A percentile compares a stretch with the other conserved stretches of the same genome.
Evolutionary conservation across 2,113 vertebrate genomes (phyloP).

Genomic region (Nerophis lumbriciformis): DNA sequence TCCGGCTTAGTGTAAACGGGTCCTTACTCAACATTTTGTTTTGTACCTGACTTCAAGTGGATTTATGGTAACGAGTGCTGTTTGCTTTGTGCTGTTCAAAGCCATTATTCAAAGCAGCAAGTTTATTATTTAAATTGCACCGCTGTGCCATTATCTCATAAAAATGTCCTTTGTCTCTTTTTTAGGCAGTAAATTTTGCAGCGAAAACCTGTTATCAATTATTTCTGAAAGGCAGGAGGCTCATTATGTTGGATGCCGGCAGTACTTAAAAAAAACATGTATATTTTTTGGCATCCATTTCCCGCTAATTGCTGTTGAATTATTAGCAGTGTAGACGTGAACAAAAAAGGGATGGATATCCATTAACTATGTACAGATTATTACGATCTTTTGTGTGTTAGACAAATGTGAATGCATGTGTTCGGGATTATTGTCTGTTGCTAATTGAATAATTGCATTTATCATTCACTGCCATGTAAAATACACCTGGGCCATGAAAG

Average conservation of each 20-base stretch:
- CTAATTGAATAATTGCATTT: constrained; percentile 25
- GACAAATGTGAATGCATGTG: constrained; percentile 21
- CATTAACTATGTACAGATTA: constrained; percentile 19
- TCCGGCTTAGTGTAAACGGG: too few relatives aligned
- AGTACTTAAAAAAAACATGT: not conserved
- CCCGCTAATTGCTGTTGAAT: constrained; percentile 30
- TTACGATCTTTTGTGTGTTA: constrained; percentile 19
- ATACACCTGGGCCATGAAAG: constrained; percentile 10
- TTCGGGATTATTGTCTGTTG: constrained; percentile 10
- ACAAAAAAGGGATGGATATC: constrained; percentile 26
- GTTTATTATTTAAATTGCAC: constrained; percentile 41
- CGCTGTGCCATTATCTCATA: constrained; percentile 18
- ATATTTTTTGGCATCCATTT: constrained; percentile 17
- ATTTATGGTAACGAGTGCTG: constrained; percentile 29
- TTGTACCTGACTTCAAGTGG: constrained; percentile 8
- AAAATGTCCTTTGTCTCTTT: constrained; percentile 29
- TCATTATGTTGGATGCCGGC: constrained; percentile 27
- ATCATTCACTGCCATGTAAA: constrained; percentile 13
- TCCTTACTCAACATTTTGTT: too few relatives aligned
- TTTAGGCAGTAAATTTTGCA: constrained; percentile 8
- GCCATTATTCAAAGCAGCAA: constrained; percentile 21
- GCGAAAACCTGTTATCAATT: constrained; percentile 21
- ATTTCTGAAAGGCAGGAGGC: constrained; percentile 14
- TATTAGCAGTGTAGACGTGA: constrained; percentile 22
- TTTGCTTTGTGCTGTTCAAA: constrained; percentile 18